Base-by-base conservation (phyloP, 2,888 invertebrate genomes). In the Frankliniella fusca region DNA sequence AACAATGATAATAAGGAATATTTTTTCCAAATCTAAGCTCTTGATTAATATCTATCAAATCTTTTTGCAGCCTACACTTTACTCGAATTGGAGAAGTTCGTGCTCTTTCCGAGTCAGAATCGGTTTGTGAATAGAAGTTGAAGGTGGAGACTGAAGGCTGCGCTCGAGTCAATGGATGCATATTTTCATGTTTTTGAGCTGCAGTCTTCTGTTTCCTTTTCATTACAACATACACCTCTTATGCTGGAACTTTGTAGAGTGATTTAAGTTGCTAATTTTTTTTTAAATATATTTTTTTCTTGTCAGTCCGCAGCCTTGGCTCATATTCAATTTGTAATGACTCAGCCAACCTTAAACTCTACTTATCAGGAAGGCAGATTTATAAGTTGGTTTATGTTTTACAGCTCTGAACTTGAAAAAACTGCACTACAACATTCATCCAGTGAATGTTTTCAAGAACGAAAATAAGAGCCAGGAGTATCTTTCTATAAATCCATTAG, bases 11-110 rank as follows among this genome's bases (percentile, higher is more conserved):
- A 38, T 38, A 38, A 38, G 38, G 5, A 38, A 38, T 38, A 38
- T 38, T 38, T 38, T 5, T 3, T 38, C 38, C 38, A 38, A 38
- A 2, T 38, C 38, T 38, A 2, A 38, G 38, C 38, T 3, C 38
- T 38, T 38, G 2, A 3, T 38, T n/a, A n/a, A n/a, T n/a, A n/a
- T n/a, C n/a, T n/a, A n/a, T n/a, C n/a, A n/a, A n/a, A 5, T 76
- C 9, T 23, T 11, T 82, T 88, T 89, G 49, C 90, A 96, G 96
- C 94, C 95, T 87, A 91, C 96, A 88, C 90, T 97, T 81, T 97
- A 96, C 89, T 96, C 97, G 82, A 97, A 97, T 90, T 97, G 96
- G 95, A 92, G 97, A 86, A 97, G 97, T 90, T 97, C 97, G 81
- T 97, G 97, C 87, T 94, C 97, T 0, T 97, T 97, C 97, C 92